Evolutionary conservation across 2,113 vertebrate genomes (phyloP).

Genomic region (Phocoena phocoena): DNA sequence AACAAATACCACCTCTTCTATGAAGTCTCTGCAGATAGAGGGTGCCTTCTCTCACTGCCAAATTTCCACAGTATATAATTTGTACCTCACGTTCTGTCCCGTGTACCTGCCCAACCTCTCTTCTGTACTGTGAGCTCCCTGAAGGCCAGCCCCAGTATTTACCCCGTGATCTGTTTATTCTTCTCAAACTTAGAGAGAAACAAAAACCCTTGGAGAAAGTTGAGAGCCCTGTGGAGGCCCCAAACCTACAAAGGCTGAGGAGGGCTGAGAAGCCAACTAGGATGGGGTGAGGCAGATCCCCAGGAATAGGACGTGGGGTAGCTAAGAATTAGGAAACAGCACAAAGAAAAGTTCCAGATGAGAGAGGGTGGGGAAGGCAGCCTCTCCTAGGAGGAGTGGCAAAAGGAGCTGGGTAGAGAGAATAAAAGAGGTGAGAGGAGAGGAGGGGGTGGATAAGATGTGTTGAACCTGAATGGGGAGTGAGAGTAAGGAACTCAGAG

Average conservation of each 20-base stretch:
- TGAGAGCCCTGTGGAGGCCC: background rate
- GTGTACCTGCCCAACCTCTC: background rate
- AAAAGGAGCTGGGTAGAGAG: background rate
- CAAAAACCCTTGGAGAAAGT: conserved; percentile 12
- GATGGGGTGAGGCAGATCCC: background rate
- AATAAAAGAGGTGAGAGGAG: background rate
- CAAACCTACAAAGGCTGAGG: background rate
- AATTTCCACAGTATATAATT: background rate
- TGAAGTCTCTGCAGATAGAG: conserved; percentile 32
- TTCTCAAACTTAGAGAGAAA: conserved; percentile 28
- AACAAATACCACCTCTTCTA: background rate
- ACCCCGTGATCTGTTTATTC: background rate
- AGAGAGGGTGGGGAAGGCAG: background rate
- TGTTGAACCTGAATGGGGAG: background rate
- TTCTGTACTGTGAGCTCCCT: background rate
- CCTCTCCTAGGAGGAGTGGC: background rate
- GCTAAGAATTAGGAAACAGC: conserved; percentile 3
- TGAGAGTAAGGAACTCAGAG: background rate
- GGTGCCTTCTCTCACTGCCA: background rate
- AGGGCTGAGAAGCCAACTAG: background rate
- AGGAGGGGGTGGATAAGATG: background rate
- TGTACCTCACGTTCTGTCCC: background rate
- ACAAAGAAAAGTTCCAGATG: background rate
- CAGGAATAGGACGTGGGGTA: background rate
- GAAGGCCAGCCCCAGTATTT: background rate